A percentile compares a stretch with the other conserved stretches of the same genome.
Conservation (phyloP, 1,140 invertebrate genomes). For the Nixonia krombeini region DNA sequence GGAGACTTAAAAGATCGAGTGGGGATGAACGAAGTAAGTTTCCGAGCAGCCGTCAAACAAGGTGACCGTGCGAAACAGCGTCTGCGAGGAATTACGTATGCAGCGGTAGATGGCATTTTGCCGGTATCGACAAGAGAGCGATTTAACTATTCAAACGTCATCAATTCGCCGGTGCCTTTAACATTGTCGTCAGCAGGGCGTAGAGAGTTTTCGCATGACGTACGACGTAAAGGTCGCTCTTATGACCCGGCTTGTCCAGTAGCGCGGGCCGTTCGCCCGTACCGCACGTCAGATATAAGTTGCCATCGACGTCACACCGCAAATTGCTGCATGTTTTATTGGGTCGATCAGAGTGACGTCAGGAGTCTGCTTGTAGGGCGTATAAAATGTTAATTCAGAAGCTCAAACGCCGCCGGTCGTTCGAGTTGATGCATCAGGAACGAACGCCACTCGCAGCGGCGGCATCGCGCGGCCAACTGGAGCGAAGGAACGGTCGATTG, state of each 20-base stretch:
- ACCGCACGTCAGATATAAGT: conserved; percentile 44
- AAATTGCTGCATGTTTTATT: conserved; percentile 57
- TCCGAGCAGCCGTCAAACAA: too few species aligned
- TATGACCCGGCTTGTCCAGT: conserved; percentile 23
- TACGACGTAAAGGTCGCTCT: conserved; percentile 39
- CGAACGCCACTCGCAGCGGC: too few species aligned
- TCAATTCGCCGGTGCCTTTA: conserved; percentile 35
- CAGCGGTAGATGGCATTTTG: too few species aligned
- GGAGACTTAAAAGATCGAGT: too few species aligned
- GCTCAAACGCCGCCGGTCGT: conserved; percentile 16
- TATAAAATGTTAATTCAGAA: conserved; percentile 35
- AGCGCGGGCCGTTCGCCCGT: conserved; percentile 27
- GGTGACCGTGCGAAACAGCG: too few species aligned
- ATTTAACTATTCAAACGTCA: conserved; percentile 47
- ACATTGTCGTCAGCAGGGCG: conserved; percentile 23
- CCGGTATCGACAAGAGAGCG: too few species aligned
- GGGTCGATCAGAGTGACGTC: conserved; percentile 61
- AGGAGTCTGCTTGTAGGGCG: conserved; percentile 49
- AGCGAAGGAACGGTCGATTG: too few species aligned
- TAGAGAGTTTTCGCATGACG: conserved; percentile 29
- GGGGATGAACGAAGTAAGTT: too few species aligned
- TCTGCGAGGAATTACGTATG: too few species aligned
- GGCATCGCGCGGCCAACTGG: too few species aligned
- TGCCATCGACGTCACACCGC: conserved; percentile 55
- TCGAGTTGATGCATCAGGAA: conserved; percentile 8